These are phyloP conservation scores for Lithophane semibrunnea DNA, from an alignment of 2,888 invertebrate species.

Conservation along the genomic window DNA sequence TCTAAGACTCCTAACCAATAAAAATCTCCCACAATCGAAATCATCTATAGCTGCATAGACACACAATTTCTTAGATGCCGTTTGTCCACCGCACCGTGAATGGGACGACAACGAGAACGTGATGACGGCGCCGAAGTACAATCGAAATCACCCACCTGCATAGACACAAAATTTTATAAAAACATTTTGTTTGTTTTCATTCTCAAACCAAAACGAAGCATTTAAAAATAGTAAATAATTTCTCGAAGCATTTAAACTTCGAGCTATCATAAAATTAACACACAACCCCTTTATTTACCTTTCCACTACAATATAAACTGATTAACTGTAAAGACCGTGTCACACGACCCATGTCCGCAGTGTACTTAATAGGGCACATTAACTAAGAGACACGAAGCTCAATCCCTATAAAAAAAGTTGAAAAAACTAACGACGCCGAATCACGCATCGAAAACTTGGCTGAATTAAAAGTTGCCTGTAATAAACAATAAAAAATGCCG, in stretches of 20 bases:
- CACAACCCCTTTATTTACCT: slow-evolving; percentile 69
- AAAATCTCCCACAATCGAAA: not conserved
- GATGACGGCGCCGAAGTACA: no score
- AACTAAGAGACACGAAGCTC: slow-evolving; percentile 84
- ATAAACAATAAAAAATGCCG: slow-evolving; percentile 89
- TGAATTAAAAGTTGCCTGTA: slow-evolving; percentile 89
- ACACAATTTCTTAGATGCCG: not conserved
- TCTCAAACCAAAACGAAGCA: slow-evolving; percentile 28
- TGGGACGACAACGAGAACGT: no score
- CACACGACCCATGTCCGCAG: slow-evolving; percentile 74
- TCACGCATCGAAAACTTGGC: slow-evolving; percentile 88
- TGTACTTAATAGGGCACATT: slow-evolving; percentile 83
- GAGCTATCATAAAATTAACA: slow-evolving; percentile 59
- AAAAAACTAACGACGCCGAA: slow-evolving; percentile 86
- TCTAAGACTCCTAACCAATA: not conserved
- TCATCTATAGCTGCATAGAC: no score
- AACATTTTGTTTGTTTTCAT: slow-evolving; percentile 25
- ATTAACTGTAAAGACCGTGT: slow-evolving; percentile 71
- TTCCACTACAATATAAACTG: slow-evolving; percentile 65
- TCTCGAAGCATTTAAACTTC: slow-evolving; percentile 20
- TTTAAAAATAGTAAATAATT: no score
- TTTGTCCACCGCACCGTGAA: no score
- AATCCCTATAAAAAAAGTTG: slow-evolving; percentile 84
- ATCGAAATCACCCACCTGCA: not conserved
- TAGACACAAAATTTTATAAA: not conserved